Conservation (phyloP, 2,888 invertebrate species). For the Cantharis rufa region DNA sequence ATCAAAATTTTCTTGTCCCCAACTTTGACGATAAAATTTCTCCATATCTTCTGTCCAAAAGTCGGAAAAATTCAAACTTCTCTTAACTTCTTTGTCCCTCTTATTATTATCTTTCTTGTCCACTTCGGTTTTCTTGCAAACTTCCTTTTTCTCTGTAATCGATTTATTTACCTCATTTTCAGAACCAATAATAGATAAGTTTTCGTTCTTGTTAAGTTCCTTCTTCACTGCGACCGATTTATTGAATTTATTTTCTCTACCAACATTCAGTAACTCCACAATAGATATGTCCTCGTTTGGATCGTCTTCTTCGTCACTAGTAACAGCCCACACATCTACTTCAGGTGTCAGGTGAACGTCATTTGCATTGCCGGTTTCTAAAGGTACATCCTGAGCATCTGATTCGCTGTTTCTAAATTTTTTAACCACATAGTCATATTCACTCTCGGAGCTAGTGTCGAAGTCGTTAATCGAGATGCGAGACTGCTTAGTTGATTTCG, state of each 20-base stretch:
- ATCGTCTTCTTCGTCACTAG: background rate
- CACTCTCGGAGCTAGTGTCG: slow-evolving; percentile 48
- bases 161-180: background rate
- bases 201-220: background rate
- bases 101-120: background rate
- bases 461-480: slow-evolving; percentile 9
- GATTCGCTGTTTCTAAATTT: background rate
- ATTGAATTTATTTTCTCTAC: too few species aligned
- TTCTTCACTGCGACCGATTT: too few species aligned
- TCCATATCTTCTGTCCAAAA: slow-evolving; percentile 59
- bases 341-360: background rate
- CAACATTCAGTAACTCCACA: background rate
- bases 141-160: background rate
- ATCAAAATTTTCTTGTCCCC: slow-evolving; percentile 67
- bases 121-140: background rate
- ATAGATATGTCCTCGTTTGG: background rate
- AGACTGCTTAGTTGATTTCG: background rate
- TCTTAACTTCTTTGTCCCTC: background rate
- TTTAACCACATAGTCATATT: slow-evolving; percentile 26
- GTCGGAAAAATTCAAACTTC: slow-evolving; percentile 15
- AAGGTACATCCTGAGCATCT: background rate
- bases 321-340: background rate
- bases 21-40: slow-evolving; percentile 68
- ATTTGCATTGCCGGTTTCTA: background rate
- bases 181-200: background rate